Conservation (phyloP, 2,888 invertebrate genomes). For the Drosophila trichaetosa region DNA sequence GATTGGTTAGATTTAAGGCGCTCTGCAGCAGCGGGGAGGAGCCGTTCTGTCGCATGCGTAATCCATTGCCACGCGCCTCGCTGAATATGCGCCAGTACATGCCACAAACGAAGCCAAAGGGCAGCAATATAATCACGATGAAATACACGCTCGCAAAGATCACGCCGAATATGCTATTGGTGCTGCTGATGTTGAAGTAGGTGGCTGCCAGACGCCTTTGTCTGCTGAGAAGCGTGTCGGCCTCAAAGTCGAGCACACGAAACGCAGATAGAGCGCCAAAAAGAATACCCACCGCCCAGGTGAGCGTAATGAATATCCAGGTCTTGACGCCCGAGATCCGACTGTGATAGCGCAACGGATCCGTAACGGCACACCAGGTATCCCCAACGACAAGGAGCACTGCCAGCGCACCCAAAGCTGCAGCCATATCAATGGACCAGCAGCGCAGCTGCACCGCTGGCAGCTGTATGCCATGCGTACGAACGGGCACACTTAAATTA, state of each 20-base stretch:
- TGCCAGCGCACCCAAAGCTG: slow-evolving; percentile 84
- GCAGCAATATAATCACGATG: slow-evolving; percentile 84
- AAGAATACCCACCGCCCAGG: slow-evolving; percentile 84
- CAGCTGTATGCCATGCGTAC: slow-evolving; percentile 30
- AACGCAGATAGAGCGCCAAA: slow-evolving; percentile 85
- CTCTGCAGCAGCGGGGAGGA: slow-evolving; percentile 85
- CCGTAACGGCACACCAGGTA: slow-evolving; percentile 87
- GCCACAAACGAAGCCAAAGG: slow-evolving; percentile 84
- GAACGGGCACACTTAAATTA: slow-evolving; percentile 54
- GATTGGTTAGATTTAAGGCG: slow-evolving; percentile 83
- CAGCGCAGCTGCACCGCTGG: slow-evolving; percentile 75
- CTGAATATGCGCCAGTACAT: slow-evolving; percentile 85
- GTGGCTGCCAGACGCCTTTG: slow-evolving; percentile 70
- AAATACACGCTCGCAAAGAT: slow-evolving; percentile 83
- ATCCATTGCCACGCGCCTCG: slow-evolving; percentile 84
- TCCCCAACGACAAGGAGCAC: slow-evolving; percentile 86
- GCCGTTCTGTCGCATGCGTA: slow-evolving; percentile 85
- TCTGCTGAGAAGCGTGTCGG: slow-evolving; percentile 76
- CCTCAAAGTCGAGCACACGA: slow-evolving; percentile 82
- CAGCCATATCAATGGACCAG: slow-evolving; percentile 84
- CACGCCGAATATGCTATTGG: slow-evolving; percentile 80
- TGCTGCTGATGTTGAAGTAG: slow-evolving; percentile 68
- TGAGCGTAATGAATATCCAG: slow-evolving; percentile 84
- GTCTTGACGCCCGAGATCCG: slow-evolving; percentile 85
- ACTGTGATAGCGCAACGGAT: slow-evolving; percentile 87